These are phyloP conservation scores for Caretta caretta DNA, from an alignment of 2,113 vertebrate genomes.

Conservation along the genomic window DNA sequence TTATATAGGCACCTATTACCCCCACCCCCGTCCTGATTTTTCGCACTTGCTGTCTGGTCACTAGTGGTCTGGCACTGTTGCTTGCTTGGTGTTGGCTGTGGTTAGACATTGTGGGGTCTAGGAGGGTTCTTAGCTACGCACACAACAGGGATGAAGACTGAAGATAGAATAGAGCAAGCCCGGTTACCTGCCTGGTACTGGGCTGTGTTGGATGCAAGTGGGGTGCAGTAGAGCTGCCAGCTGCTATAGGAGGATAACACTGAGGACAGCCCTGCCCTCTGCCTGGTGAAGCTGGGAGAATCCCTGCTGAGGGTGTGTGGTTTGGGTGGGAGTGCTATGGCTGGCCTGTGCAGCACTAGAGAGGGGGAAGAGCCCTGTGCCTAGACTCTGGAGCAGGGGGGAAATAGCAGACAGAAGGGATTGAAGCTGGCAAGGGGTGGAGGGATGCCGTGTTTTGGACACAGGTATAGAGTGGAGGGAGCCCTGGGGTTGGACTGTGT, in stretches of 20 bases:
- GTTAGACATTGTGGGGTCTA: not conserved
- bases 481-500: not conserved
- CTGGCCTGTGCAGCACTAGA: not conserved
- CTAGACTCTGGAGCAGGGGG: not conserved
- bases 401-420: not conserved
- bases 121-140: not conserved
- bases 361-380: not conserved
- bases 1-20: too few relatives aligned
- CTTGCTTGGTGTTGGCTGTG: not conserved
- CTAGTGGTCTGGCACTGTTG: too few relatives aligned
- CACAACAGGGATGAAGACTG: not conserved
- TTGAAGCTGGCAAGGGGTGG: not conserved
- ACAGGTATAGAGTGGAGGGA: not conserved
- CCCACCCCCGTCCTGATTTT: too few relatives aligned
- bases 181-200: not conserved
- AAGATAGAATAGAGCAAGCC: not conserved
- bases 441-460: not conserved
- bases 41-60: too few relatives aligned
- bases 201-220: not conserved
- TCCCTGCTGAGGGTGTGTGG: not conserved
- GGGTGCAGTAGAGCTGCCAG: not conserved
- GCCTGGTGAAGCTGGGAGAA: not conserved
- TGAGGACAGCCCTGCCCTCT: not conserved
- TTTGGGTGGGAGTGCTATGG: not conserved
- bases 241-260: not conserved